Percentiles rank a stretch among this genome's conserved stretches.
These are phyloP conservation scores for Cichlasoma orientale DNA, from an alignment of 2,797 vertebrate species.

Conservation along the genomic window DNA sequence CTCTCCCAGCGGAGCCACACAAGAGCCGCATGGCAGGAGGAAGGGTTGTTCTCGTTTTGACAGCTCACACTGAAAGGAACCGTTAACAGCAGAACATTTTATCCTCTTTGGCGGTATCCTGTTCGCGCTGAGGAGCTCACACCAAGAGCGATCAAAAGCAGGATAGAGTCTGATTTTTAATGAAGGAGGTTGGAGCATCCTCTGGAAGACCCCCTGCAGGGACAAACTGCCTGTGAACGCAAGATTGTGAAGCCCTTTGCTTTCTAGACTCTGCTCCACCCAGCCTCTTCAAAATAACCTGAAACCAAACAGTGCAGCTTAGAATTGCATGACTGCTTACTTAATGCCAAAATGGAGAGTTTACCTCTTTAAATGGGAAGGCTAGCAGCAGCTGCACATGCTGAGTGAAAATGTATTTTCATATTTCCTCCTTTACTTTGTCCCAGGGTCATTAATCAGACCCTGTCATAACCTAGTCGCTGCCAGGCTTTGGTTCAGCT, in stretches of 20 bases:
- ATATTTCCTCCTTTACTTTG: background rate
- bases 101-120: background rate
- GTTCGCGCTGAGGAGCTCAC: background rate
- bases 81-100: background rate
- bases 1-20: background rate
- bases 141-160: background rate
- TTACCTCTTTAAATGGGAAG: background rate
- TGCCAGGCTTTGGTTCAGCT: slow-evolving; percentile 26
- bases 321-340: slow-evolving; percentile 15
- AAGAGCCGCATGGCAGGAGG: background rate
- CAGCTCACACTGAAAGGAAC: slow-evolving; percentile 17
- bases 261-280: slow-evolving; percentile 23
- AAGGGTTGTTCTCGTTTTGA: slow-evolving; percentile 27
- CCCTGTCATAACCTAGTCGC: slow-evolving; percentile 1
- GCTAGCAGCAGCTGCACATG: background rate
- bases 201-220: slow-evolving; percentile 37
- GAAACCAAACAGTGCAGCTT: background rate
- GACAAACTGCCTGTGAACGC: slow-evolving; percentile 31
- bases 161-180: slow-evolving; percentile 35
- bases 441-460: slow-evolving; percentile 8
- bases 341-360: background rate
- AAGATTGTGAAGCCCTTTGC: slow-evolving; percentile 34
- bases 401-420: background rate
- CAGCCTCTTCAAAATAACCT: slow-evolving; percentile 13
- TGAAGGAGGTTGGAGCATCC: slow-evolving; percentile 36